Evolutionary conservation across 2,113 vertebrate species (phyloP).

Genomic region (Apodemus speciosus): DNA sequence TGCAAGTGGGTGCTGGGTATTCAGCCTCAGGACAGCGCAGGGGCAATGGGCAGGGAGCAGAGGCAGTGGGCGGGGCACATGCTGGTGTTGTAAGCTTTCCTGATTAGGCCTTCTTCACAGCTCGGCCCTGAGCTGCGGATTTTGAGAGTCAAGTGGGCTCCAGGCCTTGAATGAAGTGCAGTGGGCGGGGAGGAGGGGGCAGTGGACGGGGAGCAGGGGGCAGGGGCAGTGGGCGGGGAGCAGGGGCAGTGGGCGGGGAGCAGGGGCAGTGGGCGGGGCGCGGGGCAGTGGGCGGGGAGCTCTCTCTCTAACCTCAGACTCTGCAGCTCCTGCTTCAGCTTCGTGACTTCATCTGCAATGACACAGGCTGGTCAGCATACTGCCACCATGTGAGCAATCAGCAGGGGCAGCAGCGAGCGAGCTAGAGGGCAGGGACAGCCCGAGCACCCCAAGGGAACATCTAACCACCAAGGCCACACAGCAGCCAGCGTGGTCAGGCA

Average conservation of each 20-base stretch:
- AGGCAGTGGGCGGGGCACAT: too few relatives aligned
- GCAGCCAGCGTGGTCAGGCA: not conserved
- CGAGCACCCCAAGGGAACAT: not conserved
- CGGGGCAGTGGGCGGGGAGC: too few relatives aligned
- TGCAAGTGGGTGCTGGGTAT: not conserved
- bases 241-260: too few relatives aligned
- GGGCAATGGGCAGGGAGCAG: too few relatives aligned
- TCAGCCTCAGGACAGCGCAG: too few relatives aligned
- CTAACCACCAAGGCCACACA: not conserved
- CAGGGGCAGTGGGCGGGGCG: too few relatives aligned
- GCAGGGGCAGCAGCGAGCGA: not conserved
- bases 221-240: too few relatives aligned
- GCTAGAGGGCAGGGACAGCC: not conserved
- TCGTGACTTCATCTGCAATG: not conserved
- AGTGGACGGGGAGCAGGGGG: too few relatives aligned
- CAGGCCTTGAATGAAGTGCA: too few relatives aligned
- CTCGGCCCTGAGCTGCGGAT: not conserved
- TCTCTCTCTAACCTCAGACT: constrained; percentile 8
- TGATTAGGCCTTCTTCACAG: not conserved
- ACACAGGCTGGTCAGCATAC: not conserved
- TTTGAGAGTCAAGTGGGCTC: not conserved
- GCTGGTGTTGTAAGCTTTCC: too few relatives aligned
- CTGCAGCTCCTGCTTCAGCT: not conserved
- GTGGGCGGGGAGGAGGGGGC: too few relatives aligned
- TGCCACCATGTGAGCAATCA: not conserved